Conservation (phyloP, 2,113 vertebrate species). For the Nettapus auritus region DNA sequence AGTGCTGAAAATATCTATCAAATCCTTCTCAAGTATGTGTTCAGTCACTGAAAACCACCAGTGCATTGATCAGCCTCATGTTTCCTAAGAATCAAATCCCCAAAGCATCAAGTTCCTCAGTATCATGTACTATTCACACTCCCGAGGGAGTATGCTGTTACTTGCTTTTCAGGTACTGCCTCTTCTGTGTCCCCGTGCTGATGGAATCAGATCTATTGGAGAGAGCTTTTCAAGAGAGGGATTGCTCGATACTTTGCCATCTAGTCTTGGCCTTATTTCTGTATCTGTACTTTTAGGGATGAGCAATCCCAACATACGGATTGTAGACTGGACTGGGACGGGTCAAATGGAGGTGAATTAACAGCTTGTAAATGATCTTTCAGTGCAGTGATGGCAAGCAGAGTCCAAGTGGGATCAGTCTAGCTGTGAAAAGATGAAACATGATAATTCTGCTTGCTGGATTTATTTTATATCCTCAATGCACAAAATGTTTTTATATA, state of each 20-base stretch:
- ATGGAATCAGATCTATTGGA: neutral
- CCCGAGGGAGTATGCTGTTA: neutral
- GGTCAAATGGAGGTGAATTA: neutral
- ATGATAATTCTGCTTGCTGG: neutral
- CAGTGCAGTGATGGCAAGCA: neutral
- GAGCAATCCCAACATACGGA: neutral
- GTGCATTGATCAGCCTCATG: too few species aligned
- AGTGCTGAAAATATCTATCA: neutral
- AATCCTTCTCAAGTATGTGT: neutral
- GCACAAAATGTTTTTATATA: neutral
- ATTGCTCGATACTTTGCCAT: neutral
- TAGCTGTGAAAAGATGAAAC: neutral
- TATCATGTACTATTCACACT: neutral
- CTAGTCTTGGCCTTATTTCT: neutral
- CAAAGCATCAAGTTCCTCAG: neutral
- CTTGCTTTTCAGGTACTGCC: neutral
- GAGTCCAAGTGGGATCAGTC: neutral
- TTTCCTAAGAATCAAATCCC: neutral
- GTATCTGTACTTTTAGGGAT: neutral
- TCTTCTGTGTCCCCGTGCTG: neutral
- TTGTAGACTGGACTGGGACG: neutral
- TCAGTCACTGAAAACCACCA: neutral
- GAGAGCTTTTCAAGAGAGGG: rapidly evolving
- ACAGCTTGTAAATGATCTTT: neutral
- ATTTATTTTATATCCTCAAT: neutral